Evolutionary conservation across 2,888 invertebrate genomes (phyloP), one percentile per base, ranked within the genome.

Genomic region (Junonia oenone): DNA sequence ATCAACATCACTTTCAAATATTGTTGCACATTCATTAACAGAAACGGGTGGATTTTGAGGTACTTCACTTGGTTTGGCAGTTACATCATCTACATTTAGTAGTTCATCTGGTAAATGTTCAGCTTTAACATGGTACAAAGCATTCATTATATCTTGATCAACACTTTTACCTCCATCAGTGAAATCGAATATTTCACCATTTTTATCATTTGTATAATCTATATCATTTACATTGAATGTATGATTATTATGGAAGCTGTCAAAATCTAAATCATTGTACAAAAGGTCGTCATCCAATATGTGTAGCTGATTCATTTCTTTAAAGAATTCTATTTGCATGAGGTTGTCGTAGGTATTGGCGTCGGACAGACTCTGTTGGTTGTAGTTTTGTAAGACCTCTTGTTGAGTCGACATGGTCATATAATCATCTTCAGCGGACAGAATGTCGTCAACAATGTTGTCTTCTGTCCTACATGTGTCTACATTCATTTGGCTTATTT

Each of bases 1-100:
- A 67, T 90, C 90, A 0, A 90, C 87, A 56, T 90, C 90, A 29
- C 81, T 88, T 65, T 90, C 90, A 52, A 90, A 90, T 66, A 90
- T 90, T 1, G 90, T 90, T 0, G 88, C 76, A 55, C 90, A 89
- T 59, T 88, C 90, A 31, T 82, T 81, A 0, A 86, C 85, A 0
- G 83, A 68, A 0, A 83, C 76, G 0, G 74, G 49, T 1, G 73
- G 67, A n/a, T 68, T 71, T 15, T 65, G 45, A 2, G 37, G 58
- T 0, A 68, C 33, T 22, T 75, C 75, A 17, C 63, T 69, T 11
- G 63, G 60, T 64, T 76, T 75, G 2, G 68, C 54, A 14, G 67
- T 63, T 6, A 69, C 64, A 37, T 80, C 76, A 0, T 78, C 65
- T 6, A 78, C 71, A 58, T 82, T 81, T 0, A 87, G 55, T 2